Base-by-base conservation (phyloP, 1,140 invertebrate genomes). In the Procambarus virginalis region DNA sequence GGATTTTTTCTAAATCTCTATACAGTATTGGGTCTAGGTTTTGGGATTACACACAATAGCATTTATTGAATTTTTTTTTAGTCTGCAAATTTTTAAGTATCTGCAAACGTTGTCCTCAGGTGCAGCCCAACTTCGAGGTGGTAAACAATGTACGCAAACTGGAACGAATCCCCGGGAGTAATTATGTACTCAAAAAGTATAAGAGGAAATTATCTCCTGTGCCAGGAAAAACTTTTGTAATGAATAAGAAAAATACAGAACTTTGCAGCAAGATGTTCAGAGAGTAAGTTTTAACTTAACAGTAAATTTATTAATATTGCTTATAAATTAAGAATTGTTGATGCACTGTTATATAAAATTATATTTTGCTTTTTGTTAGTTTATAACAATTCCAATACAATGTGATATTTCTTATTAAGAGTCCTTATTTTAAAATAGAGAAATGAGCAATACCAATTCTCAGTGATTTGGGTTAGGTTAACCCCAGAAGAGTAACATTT, bases 181-280 rank as follows among this genome's bases (percentile, higher is more conserved):
- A 96, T 91, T 96, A 96, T 91, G 94, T 94, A 91, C 92, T 96
- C 34, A 94, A 95, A 85, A 96, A 96, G 92, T 95, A 95, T 0
- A 95, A 94, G 90, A 95, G 94, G 88, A 94, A 94, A 91, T 94
- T 93, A 48, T 93, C 93, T 48, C 91, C 93, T 64, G 92, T 96
- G 14, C 95, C 97, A 3, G 97, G 96, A 2, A 95, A 94, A 92
- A 97, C 96, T 0, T 97, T 97, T 93, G 94, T 95, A 2, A 94
- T 97, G 17, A 97, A 97, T 93, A 94, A 94, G 91, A 97, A 97
- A 93, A 97, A 97, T 93, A 97, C 96, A 93, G 96, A 97, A 93
- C 96, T 97, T 95, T 97, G 97, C 93, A 92, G 93, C 86, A 89
- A 92, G 60, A 94, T 94, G 93, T 94, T 93, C 73, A 89, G 86